These are phyloP conservation scores for Lepilemur septentrionalis DNA, from an alignment of 2,797 vertebrate species.

Conservation along the genomic window DNA sequence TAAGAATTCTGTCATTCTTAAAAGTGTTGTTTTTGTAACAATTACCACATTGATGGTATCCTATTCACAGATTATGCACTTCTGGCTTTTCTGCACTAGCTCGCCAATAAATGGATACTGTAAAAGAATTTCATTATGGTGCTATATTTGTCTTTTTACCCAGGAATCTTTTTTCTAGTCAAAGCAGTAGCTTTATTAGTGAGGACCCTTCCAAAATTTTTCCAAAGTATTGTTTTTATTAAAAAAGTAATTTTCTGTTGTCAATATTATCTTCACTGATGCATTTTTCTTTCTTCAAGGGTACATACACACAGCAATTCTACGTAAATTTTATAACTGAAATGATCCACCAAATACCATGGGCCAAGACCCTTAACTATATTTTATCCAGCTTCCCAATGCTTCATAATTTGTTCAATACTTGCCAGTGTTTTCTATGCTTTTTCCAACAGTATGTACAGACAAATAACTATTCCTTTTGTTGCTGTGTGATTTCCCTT, in stretches of 20 bases:
- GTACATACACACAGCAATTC: not conserved
- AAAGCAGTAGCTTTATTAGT: not conserved
- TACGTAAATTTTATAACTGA: not conserved
- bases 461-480: not conserved
- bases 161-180: not conserved
- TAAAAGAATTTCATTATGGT: not conserved
- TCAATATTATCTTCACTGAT: not conserved
- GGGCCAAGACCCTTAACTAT: not conserved
- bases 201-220: not conserved
- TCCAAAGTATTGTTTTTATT: not conserved
- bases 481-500: not conserved
- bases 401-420: not conserved
- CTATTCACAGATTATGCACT: not conserved
- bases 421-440: not conserved
- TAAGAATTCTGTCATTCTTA: not conserved
- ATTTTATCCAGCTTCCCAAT: not conserved
- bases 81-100: not conserved
- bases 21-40: not conserved
- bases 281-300: not conserved
- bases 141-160: not conserved
- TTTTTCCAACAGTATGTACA: not conserved
- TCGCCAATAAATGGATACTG: not conserved
- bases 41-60: not conserved
- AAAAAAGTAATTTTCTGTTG: not conserved
- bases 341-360: not conserved